Evolutionary conservation across 2,113 vertebrate genomes (phyloP).

Genomic region (Syngnathus floridae): DNA sequence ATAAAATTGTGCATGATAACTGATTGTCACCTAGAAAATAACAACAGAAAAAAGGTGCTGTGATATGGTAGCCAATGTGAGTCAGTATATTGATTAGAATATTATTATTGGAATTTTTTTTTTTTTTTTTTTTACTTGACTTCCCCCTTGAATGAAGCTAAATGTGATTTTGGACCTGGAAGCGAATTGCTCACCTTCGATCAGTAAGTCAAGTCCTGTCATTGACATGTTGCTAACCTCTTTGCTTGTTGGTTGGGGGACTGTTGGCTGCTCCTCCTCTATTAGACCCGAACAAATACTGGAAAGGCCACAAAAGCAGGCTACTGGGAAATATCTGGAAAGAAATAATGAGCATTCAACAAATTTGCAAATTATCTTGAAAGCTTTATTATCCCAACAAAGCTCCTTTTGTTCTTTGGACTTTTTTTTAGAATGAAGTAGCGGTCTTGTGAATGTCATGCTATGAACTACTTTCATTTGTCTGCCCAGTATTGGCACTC

Average conservation of each 20-base stretch:
- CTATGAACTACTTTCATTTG: conserved; percentile 35
- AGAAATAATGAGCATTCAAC: conserved; percentile 44
- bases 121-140: too few species aligned
- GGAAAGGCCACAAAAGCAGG: conserved; percentile 46
- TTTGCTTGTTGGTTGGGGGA: conserved; percentile 34
- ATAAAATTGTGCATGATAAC: not conserved
- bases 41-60: not conserved
- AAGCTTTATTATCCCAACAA: conserved; percentile 41
- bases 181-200: not conserved
- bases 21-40: conserved; percentile 44
- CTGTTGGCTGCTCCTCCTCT: conserved; percentile 37
- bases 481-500: not conserved
- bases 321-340: conserved; percentile 58
- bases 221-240: conserved; percentile 47
- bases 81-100: not conserved
- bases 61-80: not conserved
- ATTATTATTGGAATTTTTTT: too few species aligned
- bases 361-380: conserved; percentile 46
- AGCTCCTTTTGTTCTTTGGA: conserved; percentile 35
- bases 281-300: conserved; percentile 43
- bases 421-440: conserved; percentile 20
- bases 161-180: not conserved
- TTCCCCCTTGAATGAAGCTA: not conserved
- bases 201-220: not conserved
- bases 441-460: conserved; percentile 45